These are phyloP conservation scores for Aplocera efformata DNA, from an alignment of 2,888 invertebrate species.

Conservation along the genomic window DNA sequence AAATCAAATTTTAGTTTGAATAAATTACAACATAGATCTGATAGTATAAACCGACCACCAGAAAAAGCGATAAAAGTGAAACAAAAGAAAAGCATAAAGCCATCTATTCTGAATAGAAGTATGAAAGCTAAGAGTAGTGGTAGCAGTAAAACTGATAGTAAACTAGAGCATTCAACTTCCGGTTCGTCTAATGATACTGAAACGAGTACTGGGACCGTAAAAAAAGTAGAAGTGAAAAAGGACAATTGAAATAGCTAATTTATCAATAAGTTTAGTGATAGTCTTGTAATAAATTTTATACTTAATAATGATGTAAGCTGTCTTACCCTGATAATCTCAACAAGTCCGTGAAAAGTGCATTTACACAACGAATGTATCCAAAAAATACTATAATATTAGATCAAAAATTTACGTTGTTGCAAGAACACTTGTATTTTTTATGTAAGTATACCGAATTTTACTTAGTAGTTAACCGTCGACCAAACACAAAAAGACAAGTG, in stretches of 20 bases:
- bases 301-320: not conserved
- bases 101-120: slow-evolving; percentile 53
- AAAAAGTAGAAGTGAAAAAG: slow-evolving; percentile 55
- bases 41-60: slow-evolving; percentile 65
- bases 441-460: too few relatives aligned
- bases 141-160: slow-evolving; percentile 47
- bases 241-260: slow-evolving; percentile 1
- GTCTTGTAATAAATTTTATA: too few relatives aligned
- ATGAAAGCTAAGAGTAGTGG: slow-evolving; percentile 47
- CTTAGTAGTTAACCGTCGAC: too few relatives aligned
- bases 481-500: too few relatives aligned
- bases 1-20: slow-evolving; percentile 68
- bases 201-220: slow-evolving; percentile 73
- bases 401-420: too few relatives aligned
- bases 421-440: too few relatives aligned
- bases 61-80: slow-evolving; percentile 68
- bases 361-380: too few relatives aligned
- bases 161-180: slow-evolving; percentile 77
- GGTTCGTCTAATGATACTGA: slow-evolving; percentile 81
- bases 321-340: not conserved
- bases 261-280: not conserved
- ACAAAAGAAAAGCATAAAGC: slow-evolving; percentile 53
- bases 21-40: slow-evolving; percentile 65
- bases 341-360: too few relatives aligned
- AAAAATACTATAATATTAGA: too few relatives aligned